Conservation (phyloP, 2,888 invertebrate genomes). For the Macaria notata region DNA sequence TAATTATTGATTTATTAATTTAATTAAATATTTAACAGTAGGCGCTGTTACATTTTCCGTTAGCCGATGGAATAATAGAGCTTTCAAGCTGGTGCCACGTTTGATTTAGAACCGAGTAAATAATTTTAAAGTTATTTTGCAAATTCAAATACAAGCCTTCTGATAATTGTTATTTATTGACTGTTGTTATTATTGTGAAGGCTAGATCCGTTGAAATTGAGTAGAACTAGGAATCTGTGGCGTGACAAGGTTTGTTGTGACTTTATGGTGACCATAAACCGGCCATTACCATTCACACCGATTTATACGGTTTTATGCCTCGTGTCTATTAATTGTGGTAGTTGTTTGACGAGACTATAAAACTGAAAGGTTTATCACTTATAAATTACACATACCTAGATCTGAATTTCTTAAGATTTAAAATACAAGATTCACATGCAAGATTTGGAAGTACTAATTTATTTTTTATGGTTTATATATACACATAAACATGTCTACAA, state of each 20-base stretch:
- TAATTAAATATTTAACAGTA: conserved; percentile 32
- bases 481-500: no score
- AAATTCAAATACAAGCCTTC: conserved; percentile 33
- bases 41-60: conserved; percentile 29
- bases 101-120: conserved; percentile 30
- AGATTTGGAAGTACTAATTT: conserved; percentile 12
- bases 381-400: conserved; percentile 52
- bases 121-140: conserved; percentile 32
- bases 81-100: conserved; percentile 28
- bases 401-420: conserved; percentile 36
- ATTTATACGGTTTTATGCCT: conserved; percentile 68
- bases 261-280: conserved; percentile 65
- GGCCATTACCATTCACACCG: conserved; percentile 67
- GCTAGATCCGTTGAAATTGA: conserved; percentile 36
- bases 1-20: conserved; percentile 14
- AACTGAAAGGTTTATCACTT: conserved; percentile 60
- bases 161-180: conserved; percentile 44
- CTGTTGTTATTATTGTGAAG: conserved; percentile 41
- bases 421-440: conserved; percentile 38
- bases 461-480: no score
- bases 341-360: conserved; percentile 61
- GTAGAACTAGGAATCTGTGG: conserved; percentile 43
- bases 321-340: conserved; percentile 65
- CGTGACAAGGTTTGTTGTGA: conserved; percentile 61
- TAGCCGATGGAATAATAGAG: conserved; percentile 30